A percentile compares a stretch with the other conserved stretches of the same genome.
Conservation (phyloP, 2,888 invertebrate genomes). For the Resseliella maxima region DNA sequence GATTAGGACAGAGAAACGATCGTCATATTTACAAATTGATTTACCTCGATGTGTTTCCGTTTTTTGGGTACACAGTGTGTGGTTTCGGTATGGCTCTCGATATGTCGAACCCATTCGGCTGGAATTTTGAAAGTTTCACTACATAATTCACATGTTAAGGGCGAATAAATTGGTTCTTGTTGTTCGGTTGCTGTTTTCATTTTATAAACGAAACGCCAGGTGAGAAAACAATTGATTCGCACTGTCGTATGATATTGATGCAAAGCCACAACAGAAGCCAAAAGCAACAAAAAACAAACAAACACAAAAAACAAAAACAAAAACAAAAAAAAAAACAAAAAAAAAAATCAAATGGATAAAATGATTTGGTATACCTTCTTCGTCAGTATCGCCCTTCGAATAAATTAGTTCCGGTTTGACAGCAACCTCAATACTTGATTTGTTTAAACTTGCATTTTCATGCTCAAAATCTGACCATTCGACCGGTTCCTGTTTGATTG, state of each 20-base stretch:
- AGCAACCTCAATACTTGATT: conserved; percentile 76
- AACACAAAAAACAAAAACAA: background rate
- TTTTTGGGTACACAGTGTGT: conserved; percentile 68
- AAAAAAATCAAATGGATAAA: background rate
- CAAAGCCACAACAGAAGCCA: background rate
- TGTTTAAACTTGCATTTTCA: conserved; percentile 72
- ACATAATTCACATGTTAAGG: conserved; percentile 84
- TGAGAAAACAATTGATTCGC: conserved; percentile 52
- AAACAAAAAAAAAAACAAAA: background rate
- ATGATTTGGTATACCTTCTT: conserved; percentile 61
- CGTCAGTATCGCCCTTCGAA: conserved; percentile 62
- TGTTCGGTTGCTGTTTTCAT: conserved; percentile 64
- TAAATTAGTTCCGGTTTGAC: conserved; percentile 73
- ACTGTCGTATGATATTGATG: no score
- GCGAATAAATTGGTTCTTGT: conserved; percentile 76
- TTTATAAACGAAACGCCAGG: background rate
- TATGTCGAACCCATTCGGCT: conserved; percentile 85
- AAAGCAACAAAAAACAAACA: conserved; percentile 43
- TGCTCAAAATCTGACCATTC: conserved; percentile 81
- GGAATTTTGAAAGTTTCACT: conserved; percentile 85
- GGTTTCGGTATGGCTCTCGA: conserved; percentile 80
- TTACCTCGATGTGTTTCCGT: conserved; percentile 71
- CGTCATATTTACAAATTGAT: background rate
- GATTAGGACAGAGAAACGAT: no score
- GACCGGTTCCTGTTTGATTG: conserved; percentile 74